Percentiles rank a stretch among this genome's conserved stretches.
Evolutionary conservation across 2,888 invertebrate species (phyloP).

Genomic region (Galeopsomyia nigrocyanea): DNA sequence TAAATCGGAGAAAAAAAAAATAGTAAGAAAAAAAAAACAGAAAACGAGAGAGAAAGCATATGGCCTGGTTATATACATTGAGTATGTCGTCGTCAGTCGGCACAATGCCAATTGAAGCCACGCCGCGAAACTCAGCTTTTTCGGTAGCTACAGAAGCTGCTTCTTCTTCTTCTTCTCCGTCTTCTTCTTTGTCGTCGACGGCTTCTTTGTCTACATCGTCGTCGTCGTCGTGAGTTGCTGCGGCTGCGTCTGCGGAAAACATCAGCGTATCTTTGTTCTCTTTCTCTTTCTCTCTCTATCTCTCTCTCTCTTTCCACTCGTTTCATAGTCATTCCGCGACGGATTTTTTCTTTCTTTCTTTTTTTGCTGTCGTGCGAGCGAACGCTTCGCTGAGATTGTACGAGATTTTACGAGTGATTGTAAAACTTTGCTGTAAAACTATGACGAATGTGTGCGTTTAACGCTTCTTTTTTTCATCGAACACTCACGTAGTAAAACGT

Average conservation of each 20-base stretch:
- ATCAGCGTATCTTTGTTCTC: no score
- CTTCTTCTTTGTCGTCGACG: slow-evolving; percentile 32
- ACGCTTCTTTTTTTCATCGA: no score
- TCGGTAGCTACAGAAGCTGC: slow-evolving; percentile 31
- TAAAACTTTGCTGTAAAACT: no score
- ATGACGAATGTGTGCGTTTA: no score
- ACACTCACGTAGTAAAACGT: not conserved
- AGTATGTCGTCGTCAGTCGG: not conserved
- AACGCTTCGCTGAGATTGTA: no score
- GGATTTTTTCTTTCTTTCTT: no score
- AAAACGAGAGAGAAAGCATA: not conserved
- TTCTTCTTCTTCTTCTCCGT: slow-evolving; percentile 29
- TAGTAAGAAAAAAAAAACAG: slow-evolving; percentile 14
- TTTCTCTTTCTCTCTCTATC: no score
- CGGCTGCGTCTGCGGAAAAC: not conserved
- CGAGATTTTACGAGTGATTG: no score
- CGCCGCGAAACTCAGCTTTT: not conserved
- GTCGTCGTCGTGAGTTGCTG: slow-evolving; percentile 10
- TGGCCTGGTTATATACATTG: not conserved
- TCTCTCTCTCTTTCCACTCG: no score
- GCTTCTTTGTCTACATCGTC: slow-evolving; percentile 4
- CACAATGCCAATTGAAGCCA: slow-evolving; percentile 19
- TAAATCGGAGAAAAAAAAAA: not conserved
- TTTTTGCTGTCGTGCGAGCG: no score
- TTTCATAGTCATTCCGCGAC: no score